Evolutionary conservation across 2,888 invertebrate genomes (phyloP), one percentile per base, ranked within the genome.

Genomic region (Protula sp.): DNA sequence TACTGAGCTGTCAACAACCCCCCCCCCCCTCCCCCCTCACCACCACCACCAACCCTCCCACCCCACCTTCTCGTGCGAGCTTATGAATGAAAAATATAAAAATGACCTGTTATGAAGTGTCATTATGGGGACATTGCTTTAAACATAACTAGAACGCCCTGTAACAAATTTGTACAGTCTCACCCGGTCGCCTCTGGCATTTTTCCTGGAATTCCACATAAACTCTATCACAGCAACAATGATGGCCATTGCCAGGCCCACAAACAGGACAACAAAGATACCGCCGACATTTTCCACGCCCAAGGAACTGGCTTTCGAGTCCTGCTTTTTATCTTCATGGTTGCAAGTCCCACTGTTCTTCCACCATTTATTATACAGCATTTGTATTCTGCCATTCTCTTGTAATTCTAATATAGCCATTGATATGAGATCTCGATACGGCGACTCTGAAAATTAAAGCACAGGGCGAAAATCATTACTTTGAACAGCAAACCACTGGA

Each of bases 361-460:
- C 98, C 98, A 98, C 98, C 98, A 99, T 78, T 90, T 89, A 30
- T 93, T 92, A 85, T 97, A 97, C 73, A 98, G 84, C 67, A 78
- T 77, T 59, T 83, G 93, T 64, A 98, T 85, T 82, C 89, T 90
- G 51, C 95, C 95, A 80, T 92, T 91, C 82, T 99, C 98, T 84
- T 98, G 97, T 47, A 98, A 85, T 82, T 92, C 92, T 55, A 98
- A 84, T 70, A 99, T 93, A 52, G 94, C 94, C 30, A 92, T 92
- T 77, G 93, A 95, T 73, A 97, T 92, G 58, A 91, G 89, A 57
- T 93, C 93, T 71, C 94, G 87, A 82, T 92, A 95, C 30, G 93
- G 94, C 0, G 97, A 97, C 83, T 74, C 79, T 76, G 51, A 1
- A 62, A 47, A 47, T 3, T 28, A 2, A 48, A 38, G 45, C n/a